Conservation (phyloP, 2,888 invertebrate species). For the Cacoxenus indagator region DNA sequence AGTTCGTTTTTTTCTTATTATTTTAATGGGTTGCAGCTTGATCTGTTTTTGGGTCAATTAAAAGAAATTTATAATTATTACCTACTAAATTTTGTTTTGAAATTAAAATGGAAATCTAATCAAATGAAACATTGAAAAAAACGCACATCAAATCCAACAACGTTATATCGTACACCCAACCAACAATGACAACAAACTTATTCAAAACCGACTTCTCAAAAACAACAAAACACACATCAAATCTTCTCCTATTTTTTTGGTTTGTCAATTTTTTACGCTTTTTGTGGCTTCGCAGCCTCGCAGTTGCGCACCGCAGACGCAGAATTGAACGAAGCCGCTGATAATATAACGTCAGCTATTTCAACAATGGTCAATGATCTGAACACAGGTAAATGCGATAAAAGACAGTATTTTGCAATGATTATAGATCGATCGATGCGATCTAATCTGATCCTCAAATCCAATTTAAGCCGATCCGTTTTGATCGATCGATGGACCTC, state of each 20-base stretch:
- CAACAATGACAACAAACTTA: neutral
- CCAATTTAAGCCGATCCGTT: too few relatives aligned
- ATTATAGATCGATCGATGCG: neutral
- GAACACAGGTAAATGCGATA: constrained; percentile 80
- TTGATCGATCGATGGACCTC: neutral
- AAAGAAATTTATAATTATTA: neutral
- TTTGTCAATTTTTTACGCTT: constrained; percentile 22
- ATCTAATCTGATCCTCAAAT: too few relatives aligned
- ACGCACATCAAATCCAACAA: too few relatives aligned
- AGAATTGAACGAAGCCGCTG: constrained; percentile 94
- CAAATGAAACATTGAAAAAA: neutral
- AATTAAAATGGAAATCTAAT: neutral
- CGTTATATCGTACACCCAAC: too few relatives aligned
- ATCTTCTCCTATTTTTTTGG: neutral
- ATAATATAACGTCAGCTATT: constrained; percentile 98
- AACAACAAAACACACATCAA: constrained; percentile 10
- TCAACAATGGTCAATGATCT: constrained; percentile 96
- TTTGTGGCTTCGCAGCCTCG: constrained; percentile 52
- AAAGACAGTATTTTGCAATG: neutral
- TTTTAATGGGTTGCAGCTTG: neutral
- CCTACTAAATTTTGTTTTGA: neutral
- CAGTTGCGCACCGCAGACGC: constrained; percentile 84
- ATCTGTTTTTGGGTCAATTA: neutral
- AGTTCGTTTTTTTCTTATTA: too few relatives aligned
- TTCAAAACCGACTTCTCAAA: neutral